Conservation (phyloP, 2,888 invertebrate genomes). For the Drosophila quinaria region DNA sequence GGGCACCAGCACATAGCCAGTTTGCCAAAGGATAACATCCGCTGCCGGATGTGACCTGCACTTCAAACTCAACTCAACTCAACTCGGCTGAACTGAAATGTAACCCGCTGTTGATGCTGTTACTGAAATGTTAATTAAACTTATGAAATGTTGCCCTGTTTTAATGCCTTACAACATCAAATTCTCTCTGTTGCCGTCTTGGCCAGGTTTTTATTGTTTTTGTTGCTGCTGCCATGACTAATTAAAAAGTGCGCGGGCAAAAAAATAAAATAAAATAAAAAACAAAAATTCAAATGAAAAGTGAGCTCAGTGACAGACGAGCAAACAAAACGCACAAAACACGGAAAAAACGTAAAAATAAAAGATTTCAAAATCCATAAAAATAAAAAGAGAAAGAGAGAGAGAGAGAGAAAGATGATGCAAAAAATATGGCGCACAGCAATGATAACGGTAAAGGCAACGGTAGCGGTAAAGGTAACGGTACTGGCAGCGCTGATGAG, state of each 20-base stretch:
- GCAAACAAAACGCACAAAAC: constrained; percentile 44
- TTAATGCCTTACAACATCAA: constrained; percentile 27
- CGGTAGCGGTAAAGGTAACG: not conserved
- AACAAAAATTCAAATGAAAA: constrained; percentile 30
- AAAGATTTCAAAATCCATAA: constrained; percentile 36
- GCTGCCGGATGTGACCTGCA: constrained; percentile 73
- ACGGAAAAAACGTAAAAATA: constrained; percentile 27
- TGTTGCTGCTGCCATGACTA: constrained; percentile 38
- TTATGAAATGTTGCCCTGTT: constrained; percentile 56
- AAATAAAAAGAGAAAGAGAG: constrained; percentile 32
- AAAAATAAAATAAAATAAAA: constrained; percentile 1
- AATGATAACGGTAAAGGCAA: constrained; percentile 36
- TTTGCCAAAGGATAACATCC: constrained; percentile 41
- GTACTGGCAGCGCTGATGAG: constrained; percentile 63
- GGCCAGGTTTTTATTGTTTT: constrained; percentile 4
- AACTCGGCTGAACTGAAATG: constrained; percentile 17
- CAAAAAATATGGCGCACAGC: constrained; percentile 34
- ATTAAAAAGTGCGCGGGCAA: constrained; percentile 64
- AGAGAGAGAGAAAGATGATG: constrained; percentile 42
- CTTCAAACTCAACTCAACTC: constrained; percentile 44
- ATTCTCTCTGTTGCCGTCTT: constrained; percentile 10
- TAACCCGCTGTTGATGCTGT: constrained; percentile 21
- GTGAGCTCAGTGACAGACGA: constrained; percentile 42
- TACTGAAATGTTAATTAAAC: constrained; percentile 66
- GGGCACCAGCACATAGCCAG: constrained; percentile 14